Evolutionary conservation across 2,797 vertebrate genomes (phyloP).

Genomic region (Naso thynnoides): DNA sequence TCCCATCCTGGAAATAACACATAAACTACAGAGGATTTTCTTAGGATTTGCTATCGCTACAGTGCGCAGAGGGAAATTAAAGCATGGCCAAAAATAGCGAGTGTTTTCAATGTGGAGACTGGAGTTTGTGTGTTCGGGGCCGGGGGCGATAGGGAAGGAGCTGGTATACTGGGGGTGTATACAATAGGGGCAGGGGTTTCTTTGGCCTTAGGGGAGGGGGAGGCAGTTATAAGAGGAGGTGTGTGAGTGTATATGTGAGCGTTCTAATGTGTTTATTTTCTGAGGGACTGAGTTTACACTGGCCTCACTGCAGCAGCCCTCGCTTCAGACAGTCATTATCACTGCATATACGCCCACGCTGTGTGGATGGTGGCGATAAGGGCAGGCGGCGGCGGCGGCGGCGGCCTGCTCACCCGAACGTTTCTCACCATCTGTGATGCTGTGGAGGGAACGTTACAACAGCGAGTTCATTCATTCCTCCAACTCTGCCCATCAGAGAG

Average conservation of each 20-base stretch:
- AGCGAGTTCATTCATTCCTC: slow-evolving; percentile 47
- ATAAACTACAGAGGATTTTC: slow-evolving; percentile 58
- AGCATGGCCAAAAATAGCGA: slow-evolving; percentile 61
- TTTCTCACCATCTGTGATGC: slow-evolving; percentile 30
- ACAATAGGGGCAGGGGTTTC: slow-evolving; percentile 5
- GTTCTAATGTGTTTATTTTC: slow-evolving; percentile 73
- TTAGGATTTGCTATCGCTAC: slow-evolving; percentile 57
- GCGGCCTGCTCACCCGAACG: slow-evolving; percentile 5
- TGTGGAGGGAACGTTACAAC: slow-evolving; percentile 16
- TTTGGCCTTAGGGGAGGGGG: slow-evolving; percentile 31
- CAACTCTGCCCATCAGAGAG: slow-evolving; percentile 36
- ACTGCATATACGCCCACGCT: slow-evolving; percentile 30
- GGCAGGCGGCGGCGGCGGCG: neutral
- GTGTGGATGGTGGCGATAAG: slow-evolving; percentile 54
- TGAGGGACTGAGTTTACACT: slow-evolving; percentile 55
- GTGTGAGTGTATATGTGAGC: slow-evolving; percentile 43
- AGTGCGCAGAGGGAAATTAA: slow-evolving; percentile 64
- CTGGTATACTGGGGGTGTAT: slow-evolving; percentile 14
- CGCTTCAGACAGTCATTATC: slow-evolving; percentile 63
- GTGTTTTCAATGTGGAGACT: slow-evolving; percentile 37
- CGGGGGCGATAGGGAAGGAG: slow-evolving; percentile 30
- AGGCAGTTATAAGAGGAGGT: slow-evolving; percentile 38
- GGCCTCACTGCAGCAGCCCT: slow-evolving; percentile 48
- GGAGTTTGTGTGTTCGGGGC: slow-evolving; percentile 51
- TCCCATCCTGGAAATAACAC: slow-evolving; percentile 67